Evolutionary conservation across 2,113 vertebrate species (phyloP).

Genomic region (Engraulis encrasicolus): DNA sequence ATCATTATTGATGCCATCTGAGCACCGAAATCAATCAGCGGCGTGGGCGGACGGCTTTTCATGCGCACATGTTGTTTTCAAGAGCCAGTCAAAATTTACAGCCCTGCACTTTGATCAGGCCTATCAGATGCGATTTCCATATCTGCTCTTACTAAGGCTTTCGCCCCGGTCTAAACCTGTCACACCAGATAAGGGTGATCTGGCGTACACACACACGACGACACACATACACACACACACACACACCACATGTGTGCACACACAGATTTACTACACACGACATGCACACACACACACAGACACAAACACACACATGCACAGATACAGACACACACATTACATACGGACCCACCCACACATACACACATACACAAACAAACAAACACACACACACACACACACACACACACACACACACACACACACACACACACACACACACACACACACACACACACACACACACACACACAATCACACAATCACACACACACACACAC

Average conservation of each 20-base stretch:
- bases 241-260: too few relatives aligned
- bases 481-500: too few relatives aligned
- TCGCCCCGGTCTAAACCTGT: background rate
- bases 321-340: too few relatives aligned
- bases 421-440: too few relatives aligned
- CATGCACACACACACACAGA: too few relatives aligned
- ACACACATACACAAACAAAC: slow-evolving; percentile 27
- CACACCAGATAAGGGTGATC: background rate
- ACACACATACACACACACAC: too few relatives aligned
- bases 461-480: too few relatives aligned
- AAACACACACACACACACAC: slow-evolving; percentile 9
- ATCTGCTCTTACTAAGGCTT: background rate
- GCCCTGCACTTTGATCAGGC: background rate
- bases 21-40: slow-evolving; percentile 26
- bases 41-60: background rate
- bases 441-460: too few relatives aligned
- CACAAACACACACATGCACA: too few relatives aligned
- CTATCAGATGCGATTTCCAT: background rate
- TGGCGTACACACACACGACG: background rate
- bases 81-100: slow-evolving; percentile 21
- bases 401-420: slow-evolving; percentile 41
- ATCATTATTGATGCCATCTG: slow-evolving; percentile 31
- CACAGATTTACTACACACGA: too few relatives aligned
- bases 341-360: background rate
- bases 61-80: background rate